phyloP scores from a whole-genome alignment of 35 echinoderm and acorn worm genomes.

The Amphiura filiformis region DNA sequence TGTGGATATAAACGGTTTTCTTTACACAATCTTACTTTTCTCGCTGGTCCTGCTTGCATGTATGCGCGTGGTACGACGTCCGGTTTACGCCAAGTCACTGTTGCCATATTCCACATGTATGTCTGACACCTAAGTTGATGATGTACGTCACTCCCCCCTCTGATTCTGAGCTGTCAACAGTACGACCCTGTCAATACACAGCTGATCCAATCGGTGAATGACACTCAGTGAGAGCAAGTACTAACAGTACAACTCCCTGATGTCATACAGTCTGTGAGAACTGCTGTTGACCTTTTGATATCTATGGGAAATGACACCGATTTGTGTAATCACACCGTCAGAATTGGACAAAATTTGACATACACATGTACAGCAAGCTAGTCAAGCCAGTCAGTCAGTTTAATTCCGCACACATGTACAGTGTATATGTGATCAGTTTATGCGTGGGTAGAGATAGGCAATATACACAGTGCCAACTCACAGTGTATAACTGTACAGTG shows the following conservation, averaged over 20 bases:
- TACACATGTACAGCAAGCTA: background rate
- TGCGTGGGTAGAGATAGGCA: background rate
- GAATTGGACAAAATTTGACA: too few relatives aligned
- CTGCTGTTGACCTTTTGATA: too few relatives aligned
- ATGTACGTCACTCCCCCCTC: background rate
- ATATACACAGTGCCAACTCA: background rate
- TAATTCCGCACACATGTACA: background rate
- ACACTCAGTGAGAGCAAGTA: background rate
- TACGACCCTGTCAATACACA: background rate
- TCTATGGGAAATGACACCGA: too few relatives aligned
- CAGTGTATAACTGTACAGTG: background rate
- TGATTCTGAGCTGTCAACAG: background rate
- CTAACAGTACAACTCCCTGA: background rate
- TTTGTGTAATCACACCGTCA: too few relatives aligned
- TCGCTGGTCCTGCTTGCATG: background rate
- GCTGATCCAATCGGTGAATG: background rate
- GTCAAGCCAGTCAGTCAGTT: too few relatives aligned
- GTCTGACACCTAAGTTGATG: too few relatives aligned
- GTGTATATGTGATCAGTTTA: background rate
- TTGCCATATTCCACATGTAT: background rate
- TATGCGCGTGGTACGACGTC: background rate
- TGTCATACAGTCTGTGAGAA: too few relatives aligned
- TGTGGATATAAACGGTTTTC: too few relatives aligned
- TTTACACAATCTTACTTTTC: background rate
- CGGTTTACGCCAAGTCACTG: background rate